phyloP scores from a whole-genome alignment of 2,113 vertebrate species.

The Poeciliopsis prolifica region DNA sequence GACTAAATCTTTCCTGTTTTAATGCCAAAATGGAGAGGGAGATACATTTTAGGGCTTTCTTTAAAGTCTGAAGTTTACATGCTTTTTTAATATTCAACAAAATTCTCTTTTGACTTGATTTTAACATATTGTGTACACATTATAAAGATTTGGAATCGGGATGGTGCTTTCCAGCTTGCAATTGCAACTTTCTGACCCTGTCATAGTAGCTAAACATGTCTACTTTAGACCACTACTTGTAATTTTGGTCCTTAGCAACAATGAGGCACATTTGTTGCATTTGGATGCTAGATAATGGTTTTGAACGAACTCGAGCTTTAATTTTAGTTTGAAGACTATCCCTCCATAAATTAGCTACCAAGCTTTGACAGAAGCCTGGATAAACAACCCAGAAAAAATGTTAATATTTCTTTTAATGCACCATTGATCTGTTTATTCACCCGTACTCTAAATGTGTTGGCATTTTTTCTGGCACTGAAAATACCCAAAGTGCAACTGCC shows the following conservation, averaged over 20 bases:
- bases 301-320: neutral
- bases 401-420: neutral
- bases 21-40: too few relatives aligned
- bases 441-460: conserved; percentile 16
- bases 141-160: too few relatives aligned
- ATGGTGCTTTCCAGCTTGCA: too few relatives aligned
- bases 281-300: neutral
- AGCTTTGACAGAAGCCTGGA: neutral
- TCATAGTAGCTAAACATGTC: neutral
- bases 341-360: neutral
- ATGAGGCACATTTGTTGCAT: neutral
- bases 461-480: conserved; percentile 1
- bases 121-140: too few relatives aligned
- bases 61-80: too few relatives aligned
- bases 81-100: neutral
- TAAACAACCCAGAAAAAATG: neutral
- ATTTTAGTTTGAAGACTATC: neutral
- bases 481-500: conserved; percentile 7
- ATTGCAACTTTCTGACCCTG: too few relatives aligned
- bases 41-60: too few relatives aligned
- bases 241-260: neutral
- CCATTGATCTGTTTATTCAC: conserved; percentile 1
- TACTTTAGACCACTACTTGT: neutral
- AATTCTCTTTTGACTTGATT: neutral
- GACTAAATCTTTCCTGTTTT: too few relatives aligned